A percentile compares a stretch with the other conserved stretches of the same genome.
These are phyloP conservation scores for Meriones unguiculatus DNA, from an alignment of 2,113 vertebrate genomes.

Conservation along the genomic window DNA sequence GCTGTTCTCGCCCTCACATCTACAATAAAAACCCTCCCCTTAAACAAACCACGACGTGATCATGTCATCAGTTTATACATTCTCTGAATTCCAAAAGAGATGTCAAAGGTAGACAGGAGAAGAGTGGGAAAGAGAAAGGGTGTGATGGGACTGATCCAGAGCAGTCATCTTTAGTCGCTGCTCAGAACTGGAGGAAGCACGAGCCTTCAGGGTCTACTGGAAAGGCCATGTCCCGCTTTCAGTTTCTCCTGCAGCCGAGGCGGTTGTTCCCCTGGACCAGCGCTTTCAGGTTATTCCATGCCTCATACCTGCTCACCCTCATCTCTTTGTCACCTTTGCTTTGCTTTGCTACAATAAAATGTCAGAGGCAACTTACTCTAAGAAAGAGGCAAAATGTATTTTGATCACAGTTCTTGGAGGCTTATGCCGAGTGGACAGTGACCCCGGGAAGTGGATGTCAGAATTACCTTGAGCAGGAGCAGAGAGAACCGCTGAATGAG, in stretches of 20 bases:
- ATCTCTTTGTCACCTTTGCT: background rate
- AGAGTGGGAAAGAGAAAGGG: background rate
- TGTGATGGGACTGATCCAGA: no score
- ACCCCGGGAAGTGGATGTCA: background rate
- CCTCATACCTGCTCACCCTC: background rate
- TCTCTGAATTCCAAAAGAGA: background rate
- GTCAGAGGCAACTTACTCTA: no score
- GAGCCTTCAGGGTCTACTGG: background rate
- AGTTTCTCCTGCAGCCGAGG: background rate
- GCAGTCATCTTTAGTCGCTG: background rate
- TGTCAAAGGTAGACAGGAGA: background rate
- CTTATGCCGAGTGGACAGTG: background rate
- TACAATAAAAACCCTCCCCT: background rate
- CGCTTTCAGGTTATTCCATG: background rate
- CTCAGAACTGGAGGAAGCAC: background rate
- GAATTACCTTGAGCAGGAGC: no score
- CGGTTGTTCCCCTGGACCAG: background rate
- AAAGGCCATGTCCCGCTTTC: rapidly evolving
- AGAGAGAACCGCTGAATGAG: background rate
- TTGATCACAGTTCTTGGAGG: background rate
- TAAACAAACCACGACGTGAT: background rate
- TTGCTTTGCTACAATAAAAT: background rate
- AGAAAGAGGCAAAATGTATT: background rate
- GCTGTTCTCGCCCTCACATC: background rate
- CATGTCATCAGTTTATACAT: background rate